Conservation (phyloP, 2,113 vertebrate genomes). For the Gnathonemus longibarbis region DNA sequence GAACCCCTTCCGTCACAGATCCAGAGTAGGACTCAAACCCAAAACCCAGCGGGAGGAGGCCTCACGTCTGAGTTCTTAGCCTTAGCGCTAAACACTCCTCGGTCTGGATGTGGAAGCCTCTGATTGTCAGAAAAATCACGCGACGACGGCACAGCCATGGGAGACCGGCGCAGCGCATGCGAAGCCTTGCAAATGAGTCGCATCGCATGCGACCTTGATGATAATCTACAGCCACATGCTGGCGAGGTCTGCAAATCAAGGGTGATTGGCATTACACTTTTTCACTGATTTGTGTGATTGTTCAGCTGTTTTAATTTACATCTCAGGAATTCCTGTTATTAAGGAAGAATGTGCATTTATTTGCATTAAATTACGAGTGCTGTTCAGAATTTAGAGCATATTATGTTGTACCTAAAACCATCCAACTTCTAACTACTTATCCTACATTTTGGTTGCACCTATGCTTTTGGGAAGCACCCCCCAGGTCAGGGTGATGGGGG, state of each 20-base stretch:
- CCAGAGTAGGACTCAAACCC: background rate
- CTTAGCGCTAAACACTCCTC: background rate
- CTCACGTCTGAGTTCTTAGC: background rate
- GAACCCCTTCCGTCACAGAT: background rate
- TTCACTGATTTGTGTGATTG: background rate
- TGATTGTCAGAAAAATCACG: background rate
- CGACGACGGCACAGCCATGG: background rate
- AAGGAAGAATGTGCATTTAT: background rate
- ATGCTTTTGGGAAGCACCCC: background rate
- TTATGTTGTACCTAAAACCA: background rate
- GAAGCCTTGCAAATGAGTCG: background rate
- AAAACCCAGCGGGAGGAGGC: background rate
- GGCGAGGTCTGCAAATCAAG: background rate
- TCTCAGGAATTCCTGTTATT: background rate
- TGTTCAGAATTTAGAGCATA: background rate
- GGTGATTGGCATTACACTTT: background rate
- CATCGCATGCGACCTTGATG: background rate
- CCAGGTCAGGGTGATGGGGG: background rate
- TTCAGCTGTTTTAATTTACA: background rate
- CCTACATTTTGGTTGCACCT: background rate
- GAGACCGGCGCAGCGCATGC: background rate
- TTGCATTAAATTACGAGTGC: background rate
- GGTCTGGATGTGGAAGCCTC: background rate
- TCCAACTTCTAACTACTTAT: background rate
- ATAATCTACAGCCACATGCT: background rate